A percentile compares a stretch with the other conserved stretches of the same genome.
These are phyloP conservation scores for Sprattus sprattus DNA, from an alignment of 2,113 vertebrate species.

Conservation along the genomic window DNA sequence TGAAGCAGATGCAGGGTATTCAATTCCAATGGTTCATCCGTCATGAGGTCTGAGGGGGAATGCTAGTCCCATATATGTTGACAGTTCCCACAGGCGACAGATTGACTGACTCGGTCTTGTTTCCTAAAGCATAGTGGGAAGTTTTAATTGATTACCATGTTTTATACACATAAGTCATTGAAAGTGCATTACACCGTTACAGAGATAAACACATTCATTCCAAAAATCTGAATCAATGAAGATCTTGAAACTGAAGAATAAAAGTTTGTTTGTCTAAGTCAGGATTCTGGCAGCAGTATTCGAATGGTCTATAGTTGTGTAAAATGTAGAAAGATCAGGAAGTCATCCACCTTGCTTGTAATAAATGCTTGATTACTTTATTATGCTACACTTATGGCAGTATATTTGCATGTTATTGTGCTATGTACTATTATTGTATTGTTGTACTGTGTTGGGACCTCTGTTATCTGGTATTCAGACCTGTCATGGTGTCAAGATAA, in stretches of 20 bases:
- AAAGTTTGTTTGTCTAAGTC: too few species aligned
- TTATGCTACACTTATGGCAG: too few species aligned
- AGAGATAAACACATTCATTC: too few species aligned
- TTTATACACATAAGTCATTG: not conserved
- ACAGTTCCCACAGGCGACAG: too few species aligned
- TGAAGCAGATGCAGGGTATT: not conserved
- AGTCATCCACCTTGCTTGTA: too few species aligned
- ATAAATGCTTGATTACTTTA: too few species aligned
- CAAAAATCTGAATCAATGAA: too few species aligned
- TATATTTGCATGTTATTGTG: too few species aligned
- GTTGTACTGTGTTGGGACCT: not conserved
- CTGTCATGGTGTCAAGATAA: not conserved
- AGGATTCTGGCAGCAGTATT: too few species aligned
- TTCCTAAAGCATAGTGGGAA: not conserved
- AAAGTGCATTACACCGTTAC: not conserved
- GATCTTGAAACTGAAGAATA: too few species aligned
- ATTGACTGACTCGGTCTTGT: not conserved
- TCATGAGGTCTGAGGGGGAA: not conserved
- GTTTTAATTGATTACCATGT: not conserved
- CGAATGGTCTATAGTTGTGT: too few species aligned
- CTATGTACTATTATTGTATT: not conserved
- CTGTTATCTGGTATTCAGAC: not conserved
- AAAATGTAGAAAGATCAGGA: too few species aligned
- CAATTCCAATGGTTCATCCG: not conserved
- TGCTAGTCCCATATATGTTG: not conserved